Evolutionary conservation across 2,797 vertebrate genomes (phyloP).

Genomic region (Phrynocephalus forsythii): DNA sequence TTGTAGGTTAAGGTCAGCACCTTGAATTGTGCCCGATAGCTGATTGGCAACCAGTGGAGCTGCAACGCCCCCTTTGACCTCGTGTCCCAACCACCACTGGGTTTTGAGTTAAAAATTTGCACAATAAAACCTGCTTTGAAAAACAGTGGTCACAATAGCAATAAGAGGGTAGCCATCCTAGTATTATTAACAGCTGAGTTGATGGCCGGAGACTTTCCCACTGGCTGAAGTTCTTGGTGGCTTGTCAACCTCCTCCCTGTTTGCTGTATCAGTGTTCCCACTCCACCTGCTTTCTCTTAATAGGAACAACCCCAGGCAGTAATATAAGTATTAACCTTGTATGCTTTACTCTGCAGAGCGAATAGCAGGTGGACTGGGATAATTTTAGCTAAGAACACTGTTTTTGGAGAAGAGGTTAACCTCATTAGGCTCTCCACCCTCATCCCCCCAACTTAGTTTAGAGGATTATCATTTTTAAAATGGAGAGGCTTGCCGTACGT

Average conservation of each 20-base stretch:
- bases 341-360: neutral
- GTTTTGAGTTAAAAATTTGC: no score
- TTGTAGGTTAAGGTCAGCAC: no score
- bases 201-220: no score
- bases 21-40: no score
- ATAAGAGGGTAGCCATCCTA: no score
- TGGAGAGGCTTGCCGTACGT: neutral
- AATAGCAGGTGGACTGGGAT: neutral
- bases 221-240: neutral
- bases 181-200: no score
- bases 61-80: no score
- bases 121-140: no score
- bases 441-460: neutral
- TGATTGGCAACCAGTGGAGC: no score
- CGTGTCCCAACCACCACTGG: no score
- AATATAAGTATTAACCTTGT: neutral
- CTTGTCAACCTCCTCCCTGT: neutral
- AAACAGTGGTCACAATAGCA: no score
- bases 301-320: neutral
- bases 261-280: neutral
- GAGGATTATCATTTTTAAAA: neutral
- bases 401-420: no score
- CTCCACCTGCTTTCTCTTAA: neutral
- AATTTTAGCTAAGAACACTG: neutral
- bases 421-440: neutral